These are phyloP conservation scores for Phacellophora camtschatica DNA, from an alignment of 30 jellyfish, hydroid and myxozoan genomes.

Conservation along the genomic window DNA sequence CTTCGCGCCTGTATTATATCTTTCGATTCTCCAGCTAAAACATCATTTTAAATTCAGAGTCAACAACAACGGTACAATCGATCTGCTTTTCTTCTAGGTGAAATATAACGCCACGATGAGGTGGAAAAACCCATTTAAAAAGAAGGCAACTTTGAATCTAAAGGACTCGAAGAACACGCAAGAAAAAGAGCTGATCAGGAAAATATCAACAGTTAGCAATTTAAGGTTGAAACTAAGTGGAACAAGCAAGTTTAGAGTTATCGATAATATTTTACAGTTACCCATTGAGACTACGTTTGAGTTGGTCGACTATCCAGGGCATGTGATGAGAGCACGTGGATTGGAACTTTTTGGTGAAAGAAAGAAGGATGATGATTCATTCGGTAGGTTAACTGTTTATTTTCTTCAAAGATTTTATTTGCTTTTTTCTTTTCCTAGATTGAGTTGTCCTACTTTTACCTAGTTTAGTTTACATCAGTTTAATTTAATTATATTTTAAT, in stretches of 20 bases:
- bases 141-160: constrained; percentile 18
- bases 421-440: too few relatives aligned
- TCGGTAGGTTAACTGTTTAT: constrained; percentile 47
- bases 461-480: too few relatives aligned
- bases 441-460: too few relatives aligned
- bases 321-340: constrained; percentile 62
- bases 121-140: constrained; percentile 2
- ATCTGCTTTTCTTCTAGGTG: too few relatives aligned
- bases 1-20: too few relatives aligned
- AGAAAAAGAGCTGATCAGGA: constrained; percentile 47
- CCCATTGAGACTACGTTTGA: constrained; percentile 50
- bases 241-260: constrained; percentile 49
- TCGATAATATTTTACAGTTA: constrained; percentile 4
- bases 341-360: constrained; percentile 46
- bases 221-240: constrained; percentile 32
- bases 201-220: constrained; percentile 48
- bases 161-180: constrained; percentile 37
- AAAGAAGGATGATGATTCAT: constrained; percentile 36
- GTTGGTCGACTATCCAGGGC: constrained; percentile 63
- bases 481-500: too few relatives aligned
- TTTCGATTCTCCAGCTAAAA: too few relatives aligned
- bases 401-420: too few relatives aligned
- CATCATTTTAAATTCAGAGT: too few relatives aligned
- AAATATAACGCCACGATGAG: constrained; percentile 1
- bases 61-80: too few relatives aligned